These are phyloP conservation scores for Erpobdella octoculata DNA, from an alignment of 2,888 invertebrate species.

Conservation along the genomic window DNA sequence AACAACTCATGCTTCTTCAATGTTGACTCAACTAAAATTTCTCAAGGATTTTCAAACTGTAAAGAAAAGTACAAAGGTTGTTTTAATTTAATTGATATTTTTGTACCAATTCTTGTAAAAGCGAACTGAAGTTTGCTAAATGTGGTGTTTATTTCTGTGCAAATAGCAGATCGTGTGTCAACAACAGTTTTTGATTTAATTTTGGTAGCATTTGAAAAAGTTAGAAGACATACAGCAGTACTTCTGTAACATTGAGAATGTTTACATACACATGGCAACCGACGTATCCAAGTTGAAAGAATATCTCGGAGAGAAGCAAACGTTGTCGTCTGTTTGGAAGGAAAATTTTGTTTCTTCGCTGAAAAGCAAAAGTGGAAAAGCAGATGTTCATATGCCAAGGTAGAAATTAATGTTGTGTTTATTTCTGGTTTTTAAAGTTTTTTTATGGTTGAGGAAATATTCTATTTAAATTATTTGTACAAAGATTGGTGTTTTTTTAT, in stretches of 20 bases:
- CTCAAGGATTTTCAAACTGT: not conserved
- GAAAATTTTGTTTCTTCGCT: constrained; percentile 5
- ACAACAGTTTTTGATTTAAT: not conserved
- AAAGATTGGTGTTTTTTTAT: too few relatives aligned
- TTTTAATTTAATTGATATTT: too few relatives aligned
- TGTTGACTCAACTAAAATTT: constrained; percentile 6
- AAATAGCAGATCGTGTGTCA: too few relatives aligned
- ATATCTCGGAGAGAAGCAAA: not conserved
- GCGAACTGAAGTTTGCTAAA: too few relatives aligned
- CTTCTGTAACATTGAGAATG: constrained; percentile 60
- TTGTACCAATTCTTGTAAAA: too few relatives aligned
- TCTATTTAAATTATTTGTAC: too few relatives aligned
- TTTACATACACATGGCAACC: constrained; percentile 67
- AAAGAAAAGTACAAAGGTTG: not conserved
- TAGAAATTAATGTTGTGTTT: too few relatives aligned
- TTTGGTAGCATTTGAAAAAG: constrained; percentile 51
- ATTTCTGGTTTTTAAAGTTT: too few relatives aligned
- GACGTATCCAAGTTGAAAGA: constrained; percentile 57
- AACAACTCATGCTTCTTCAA: not conserved
- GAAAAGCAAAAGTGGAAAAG: too few relatives aligned
- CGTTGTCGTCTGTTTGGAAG: not conserved
- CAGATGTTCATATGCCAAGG: too few relatives aligned
- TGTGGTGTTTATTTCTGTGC: too few relatives aligned
- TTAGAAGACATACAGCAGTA: constrained; percentile 59
- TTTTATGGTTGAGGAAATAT: too few relatives aligned